These are phyloP conservation scores for Drosophila repletoides DNA, from an alignment of 1,140 invertebrate species.

Conservation along the genomic window DNA sequence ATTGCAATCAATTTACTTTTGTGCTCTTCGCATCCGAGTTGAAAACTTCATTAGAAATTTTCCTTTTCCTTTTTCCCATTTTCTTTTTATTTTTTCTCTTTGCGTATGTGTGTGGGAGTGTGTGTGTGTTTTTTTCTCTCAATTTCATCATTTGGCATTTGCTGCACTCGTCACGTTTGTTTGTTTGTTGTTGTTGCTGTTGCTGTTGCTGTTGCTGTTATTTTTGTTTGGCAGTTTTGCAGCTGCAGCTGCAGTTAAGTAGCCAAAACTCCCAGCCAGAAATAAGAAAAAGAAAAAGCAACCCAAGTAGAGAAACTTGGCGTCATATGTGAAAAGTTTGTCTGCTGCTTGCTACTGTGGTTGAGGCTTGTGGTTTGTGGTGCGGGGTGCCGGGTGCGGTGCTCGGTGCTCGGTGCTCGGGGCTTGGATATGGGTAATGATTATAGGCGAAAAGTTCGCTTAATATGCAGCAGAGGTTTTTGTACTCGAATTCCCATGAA, in stretches of 20 bases:
- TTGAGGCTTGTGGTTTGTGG: slow-evolving; percentile 31
- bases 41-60: slow-evolving; percentile 81
- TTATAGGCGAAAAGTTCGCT: slow-evolving; percentile 52
- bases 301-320: slow-evolving; percentile 61
- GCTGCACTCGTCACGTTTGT: slow-evolving; percentile 51
- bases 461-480: slow-evolving; percentile 47
- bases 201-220: slow-evolving; percentile 11
- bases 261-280: slow-evolving; percentile 47
- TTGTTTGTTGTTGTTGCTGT: slow-evolving; percentile 26
- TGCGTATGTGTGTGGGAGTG: slow-evolving; percentile 9
- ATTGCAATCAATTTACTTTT: slow-evolving; percentile 81
- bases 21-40: slow-evolving; percentile 72
- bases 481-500: slow-evolving; percentile 28
- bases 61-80: slow-evolving; percentile 36
- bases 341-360: slow-evolving; percentile 59
- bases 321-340: slow-evolving; percentile 77
- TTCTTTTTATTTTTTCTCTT: neutral
- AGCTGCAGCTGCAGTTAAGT: slow-evolving; percentile 68
- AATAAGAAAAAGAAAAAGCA: neutral
- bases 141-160: slow-evolving; percentile 48
- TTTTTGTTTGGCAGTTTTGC: slow-evolving; percentile 25
- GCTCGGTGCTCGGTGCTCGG: slow-evolving; percentile 22
- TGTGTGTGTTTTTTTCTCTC: slow-evolving; percentile 17
- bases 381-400: too few species aligned
- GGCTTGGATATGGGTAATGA: slow-evolving; percentile 72